Evolutionary conservation across 2,113 vertebrate species (phyloP), one percentile per base, ranked within the genome.

Genomic region (Edolisoma coerulescens): DNA sequence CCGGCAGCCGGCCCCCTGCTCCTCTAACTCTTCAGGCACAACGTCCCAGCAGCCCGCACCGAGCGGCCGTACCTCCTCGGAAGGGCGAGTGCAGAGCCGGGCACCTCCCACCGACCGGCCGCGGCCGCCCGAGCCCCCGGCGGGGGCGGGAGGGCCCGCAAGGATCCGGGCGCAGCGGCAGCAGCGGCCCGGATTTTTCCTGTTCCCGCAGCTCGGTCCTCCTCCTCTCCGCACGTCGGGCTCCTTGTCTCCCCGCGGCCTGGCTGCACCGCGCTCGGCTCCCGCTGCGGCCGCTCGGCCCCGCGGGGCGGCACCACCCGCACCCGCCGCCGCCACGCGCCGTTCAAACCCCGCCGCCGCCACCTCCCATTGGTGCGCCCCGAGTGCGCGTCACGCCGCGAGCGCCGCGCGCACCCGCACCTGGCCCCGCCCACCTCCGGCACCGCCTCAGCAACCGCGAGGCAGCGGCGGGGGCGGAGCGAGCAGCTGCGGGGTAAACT

Each of bases 401-500:
- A 5, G 63, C 45, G 45, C 63, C 73, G 84, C 53, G 37, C 61
- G 52, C 67, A 21, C 2, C 30, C 56, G 33, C 10, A 4, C 27
- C 18, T 11, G 45, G 73, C 45, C 73, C 53, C 54, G 63, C 84
- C 70, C 69, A 39, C 18, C 13, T 0, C 15, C 42, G 42, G 24
- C 24, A 0, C 1, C 20, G 30, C 30, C 13, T 65, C n/a, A 16
- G 59, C 2, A 0, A 2, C 4, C 3, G 49, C 33, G 35, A 37
- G 9, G 27, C 63, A 1, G 64, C 10, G 24, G 21, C 5, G 11
- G 16, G 30, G n/a, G 53, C 18, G 37, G 20, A 4, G 16, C 0
- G 8, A 2, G 0, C 0, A 1, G 2, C 3, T 6, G 16, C 3
- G 33, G 10, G 5, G 7, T 10, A 3, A 7, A 6, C 1, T 1